Conservation (phyloP, 2,113 vertebrate genomes). For the Tichodroma muraria region DNA sequence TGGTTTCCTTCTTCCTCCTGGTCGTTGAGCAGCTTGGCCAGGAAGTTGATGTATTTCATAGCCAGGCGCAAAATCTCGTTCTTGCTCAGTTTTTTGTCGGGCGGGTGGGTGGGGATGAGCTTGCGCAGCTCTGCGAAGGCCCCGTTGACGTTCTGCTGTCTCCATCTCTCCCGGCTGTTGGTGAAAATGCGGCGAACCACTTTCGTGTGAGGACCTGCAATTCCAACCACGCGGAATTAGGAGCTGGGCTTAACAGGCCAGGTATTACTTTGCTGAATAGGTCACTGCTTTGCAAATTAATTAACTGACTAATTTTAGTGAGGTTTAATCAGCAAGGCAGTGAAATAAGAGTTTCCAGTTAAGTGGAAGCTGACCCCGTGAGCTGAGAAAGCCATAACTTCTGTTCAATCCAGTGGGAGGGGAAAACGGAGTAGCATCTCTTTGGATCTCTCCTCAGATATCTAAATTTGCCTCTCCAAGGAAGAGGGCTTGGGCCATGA, state of each 20-base stretch:
- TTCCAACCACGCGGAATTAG: background rate
- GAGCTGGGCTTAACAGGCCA: background rate
- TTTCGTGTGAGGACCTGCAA: conserved; percentile 86
- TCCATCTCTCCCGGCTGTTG: conserved; percentile 92
- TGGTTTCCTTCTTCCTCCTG: conserved; percentile 89
- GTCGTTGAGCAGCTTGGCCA: conserved; percentile 92
- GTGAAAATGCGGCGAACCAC: conserved; percentile 93
- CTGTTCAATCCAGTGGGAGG: background rate
- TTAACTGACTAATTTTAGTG: background rate
- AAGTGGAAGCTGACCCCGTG: background rate
- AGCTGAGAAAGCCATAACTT: background rate
- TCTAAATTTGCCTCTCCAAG: background rate
- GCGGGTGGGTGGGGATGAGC: conserved; percentile 91
- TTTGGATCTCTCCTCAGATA: background rate
- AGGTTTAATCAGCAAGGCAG: background rate
- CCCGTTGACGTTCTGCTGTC: conserved; percentile 93
- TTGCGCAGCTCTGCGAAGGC: conserved; percentile 93
- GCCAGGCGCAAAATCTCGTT: conserved; percentile 93
- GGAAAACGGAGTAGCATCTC: background rate
- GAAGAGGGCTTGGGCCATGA: background rate
- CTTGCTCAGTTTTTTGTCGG: conserved; percentile 94
- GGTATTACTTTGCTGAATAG: background rate
- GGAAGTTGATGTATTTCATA: conserved; percentile 97
- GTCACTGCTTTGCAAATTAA: background rate
- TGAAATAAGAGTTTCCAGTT: background rate